Evolutionary conservation across 2,113 vertebrate species (phyloP), one percentile per base, ranked within the genome.

Genomic region (Oncorhynchus gorbuscha): DNA sequence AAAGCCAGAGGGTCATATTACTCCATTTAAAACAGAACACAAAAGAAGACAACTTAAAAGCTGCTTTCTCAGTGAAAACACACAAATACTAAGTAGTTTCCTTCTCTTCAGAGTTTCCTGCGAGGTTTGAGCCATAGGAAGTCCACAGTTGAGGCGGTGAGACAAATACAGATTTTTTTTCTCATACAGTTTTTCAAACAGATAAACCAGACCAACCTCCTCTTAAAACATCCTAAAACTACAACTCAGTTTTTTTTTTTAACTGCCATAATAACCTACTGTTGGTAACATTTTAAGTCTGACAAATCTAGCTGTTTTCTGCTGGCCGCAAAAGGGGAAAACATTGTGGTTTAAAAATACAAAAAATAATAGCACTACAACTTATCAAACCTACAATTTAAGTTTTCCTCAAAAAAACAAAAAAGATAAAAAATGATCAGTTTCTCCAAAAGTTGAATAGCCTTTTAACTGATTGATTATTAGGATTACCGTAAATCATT

Each of bases 11-110:
- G 51, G 59, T 93, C 94, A 95, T 94, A 95, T 91, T 91, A 95
- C 94, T 96, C 96, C 97, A 96, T 92, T 97, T 95, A 94, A 97
- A 98, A 97, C 95, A 97, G 95, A 95, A 95, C 93, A 96, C 95
- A 97, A 96, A 94, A 95, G 97, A 94, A 97, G 95, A 97, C 95
- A 97, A 97, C 92, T 93, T 94, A 93, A 93, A 95, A 95, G 95
- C 94, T 95, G 95, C 95, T 95, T 95, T 95, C 92, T 95, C 93
- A 95, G 95, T 87, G 86, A 95, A 96, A 96, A 95, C 95, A 94
- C 93, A 96, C 95, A 95, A 96, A 95, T 94, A 94, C 91, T 94
- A 94, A 96, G 95, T 93, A 4, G 94, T 64, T 51, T 83, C 81
- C 94, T 95, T 93, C 70, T 77, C 78, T 70, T 79, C 82, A 83